Base-by-base conservation (phyloP, 2,797 vertebrate genomes). In the Odontamblyopus lacepedii region DNA sequence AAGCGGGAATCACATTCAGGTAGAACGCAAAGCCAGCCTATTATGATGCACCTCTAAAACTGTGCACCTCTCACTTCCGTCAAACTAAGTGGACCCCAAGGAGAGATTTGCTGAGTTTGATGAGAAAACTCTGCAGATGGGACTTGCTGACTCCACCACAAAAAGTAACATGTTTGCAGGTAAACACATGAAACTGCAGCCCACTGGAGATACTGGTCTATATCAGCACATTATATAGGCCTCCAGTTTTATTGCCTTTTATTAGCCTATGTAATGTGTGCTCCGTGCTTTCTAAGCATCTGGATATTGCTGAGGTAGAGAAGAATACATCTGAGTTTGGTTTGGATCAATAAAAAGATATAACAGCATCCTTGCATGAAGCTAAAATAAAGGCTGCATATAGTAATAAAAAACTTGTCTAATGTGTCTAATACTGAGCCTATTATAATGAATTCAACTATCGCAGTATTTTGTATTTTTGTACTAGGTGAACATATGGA, bases 91-190 rank as follows among this genome's bases (percentile, higher is more conserved):
- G 44, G 64, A 51, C 64, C 44, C 64, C 13, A 27, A 16, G 63
- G 64, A 66, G 26, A 30, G 26, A 51, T 66, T 51, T 50, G 64
- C 44, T 66, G 64, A 51, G 48, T 44, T 64, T 64, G 63, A 64
- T 64, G 30, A 63, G 50, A 66, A 66, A 29, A 26, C 63, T 16
- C 29, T 7, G 63, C 5, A 41, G 63, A 48, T 16, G 19, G 38
- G 38, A 5, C 63, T 27, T 50, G 63, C 64, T 50, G 64, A 66
- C 64, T 66, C 64, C 27, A 11, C 26, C 7, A 51, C 26, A 57
- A 38, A 67, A 68, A 68, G 30, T 56, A 23, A 7, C 29, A 67
- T 57, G 23, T 69, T 69, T 57, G 67, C 53, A 57, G 30, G 48
- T 41, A 56, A 61, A 38, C 12, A 64, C 63, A 27, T 57, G 51